phyloP scores from a whole-genome alignment of 2,113 vertebrate species.

The Turdus rufiventris region DNA sequence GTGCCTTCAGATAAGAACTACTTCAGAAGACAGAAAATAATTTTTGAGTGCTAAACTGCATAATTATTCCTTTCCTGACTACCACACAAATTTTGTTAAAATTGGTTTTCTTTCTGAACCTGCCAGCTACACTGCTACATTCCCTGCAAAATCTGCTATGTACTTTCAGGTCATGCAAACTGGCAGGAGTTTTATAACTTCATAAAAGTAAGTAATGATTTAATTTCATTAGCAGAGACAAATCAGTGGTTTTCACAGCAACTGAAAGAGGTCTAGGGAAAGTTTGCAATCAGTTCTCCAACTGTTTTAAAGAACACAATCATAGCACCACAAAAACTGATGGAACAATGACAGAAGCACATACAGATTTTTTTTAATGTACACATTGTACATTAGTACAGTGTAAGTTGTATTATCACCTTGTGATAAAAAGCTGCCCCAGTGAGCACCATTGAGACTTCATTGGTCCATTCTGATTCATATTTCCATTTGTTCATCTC shows the following conservation, averaged over 20 bases:
- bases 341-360: not conserved
- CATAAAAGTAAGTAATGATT: not conserved
- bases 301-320: not conserved
- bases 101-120: not conserved
- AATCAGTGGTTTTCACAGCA: not conserved
- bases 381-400: not conserved
- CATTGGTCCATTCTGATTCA: slow-evolving; percentile 98
- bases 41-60: not conserved
- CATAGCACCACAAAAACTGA: not conserved
- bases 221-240: not conserved
- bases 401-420: slow-evolving; percentile 58
- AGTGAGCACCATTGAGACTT: slow-evolving; percentile 98
- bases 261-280: not conserved
- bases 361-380: not conserved
- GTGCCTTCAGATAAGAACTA: not conserved
- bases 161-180: not conserved
- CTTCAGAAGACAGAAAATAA: not conserved
- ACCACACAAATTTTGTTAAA: not conserved
- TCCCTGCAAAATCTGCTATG: not conserved
- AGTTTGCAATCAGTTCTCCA: not conserved
- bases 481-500: slow-evolving; percentile 99
- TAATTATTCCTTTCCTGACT: not conserved
- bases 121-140: not conserved
- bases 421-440: slow-evolving; percentile 98
- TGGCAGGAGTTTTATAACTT: not conserved